Percentiles rank a stretch among this genome's conserved stretches.
phyloP scores from a whole-genome alignment of 30 jellyfish, hydroid and myxozoan species.

The Pseudorhiza aurosa region DNA sequence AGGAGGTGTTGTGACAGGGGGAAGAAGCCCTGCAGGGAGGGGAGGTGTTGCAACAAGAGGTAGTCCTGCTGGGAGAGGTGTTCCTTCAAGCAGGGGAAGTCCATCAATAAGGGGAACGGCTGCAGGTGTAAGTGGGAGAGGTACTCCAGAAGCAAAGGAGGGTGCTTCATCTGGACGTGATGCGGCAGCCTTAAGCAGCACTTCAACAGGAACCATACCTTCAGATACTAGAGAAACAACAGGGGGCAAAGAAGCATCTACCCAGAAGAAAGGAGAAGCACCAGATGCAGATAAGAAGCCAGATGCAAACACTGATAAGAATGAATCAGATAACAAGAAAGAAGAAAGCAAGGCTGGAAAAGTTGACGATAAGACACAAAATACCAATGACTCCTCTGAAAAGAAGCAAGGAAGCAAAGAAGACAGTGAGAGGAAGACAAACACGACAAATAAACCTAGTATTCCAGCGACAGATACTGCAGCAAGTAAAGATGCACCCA shows the following conservation, averaged over 20 bases:
- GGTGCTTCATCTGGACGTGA: slow-evolving; percentile 19
- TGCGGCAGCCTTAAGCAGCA: background rate
- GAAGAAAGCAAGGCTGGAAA: background rate
- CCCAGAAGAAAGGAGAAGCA: background rate
- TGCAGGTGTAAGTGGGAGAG: slow-evolving; percentile 8
- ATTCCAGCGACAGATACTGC: background rate
- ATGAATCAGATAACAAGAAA: background rate
- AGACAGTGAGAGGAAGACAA: too few relatives aligned
- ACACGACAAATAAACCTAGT: background rate
- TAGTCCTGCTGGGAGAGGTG: slow-evolving; percentile 9
- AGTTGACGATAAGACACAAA: background rate
- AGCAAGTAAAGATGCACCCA: background rate
- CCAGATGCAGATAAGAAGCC: background rate
- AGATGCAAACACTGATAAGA: background rate
- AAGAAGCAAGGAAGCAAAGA: too few relatives aligned
- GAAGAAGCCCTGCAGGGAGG: slow-evolving; percentile 5
- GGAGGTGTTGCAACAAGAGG: slow-evolving; percentile 51
- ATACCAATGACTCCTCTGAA: too few relatives aligned
- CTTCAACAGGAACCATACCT: slow-evolving; percentile 24
- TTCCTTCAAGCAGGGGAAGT: background rate
- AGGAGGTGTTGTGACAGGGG: background rate
- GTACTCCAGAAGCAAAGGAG: slow-evolving; percentile 3
- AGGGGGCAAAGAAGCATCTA: background rate
- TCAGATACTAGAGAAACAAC: slow-evolving; percentile 1
- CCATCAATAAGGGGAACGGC: background rate